Evolutionary conservation across 2,888 invertebrate species (phyloP), one percentile per base, ranked within the genome.

Genomic region (Cartodere bifasciata): DNA sequence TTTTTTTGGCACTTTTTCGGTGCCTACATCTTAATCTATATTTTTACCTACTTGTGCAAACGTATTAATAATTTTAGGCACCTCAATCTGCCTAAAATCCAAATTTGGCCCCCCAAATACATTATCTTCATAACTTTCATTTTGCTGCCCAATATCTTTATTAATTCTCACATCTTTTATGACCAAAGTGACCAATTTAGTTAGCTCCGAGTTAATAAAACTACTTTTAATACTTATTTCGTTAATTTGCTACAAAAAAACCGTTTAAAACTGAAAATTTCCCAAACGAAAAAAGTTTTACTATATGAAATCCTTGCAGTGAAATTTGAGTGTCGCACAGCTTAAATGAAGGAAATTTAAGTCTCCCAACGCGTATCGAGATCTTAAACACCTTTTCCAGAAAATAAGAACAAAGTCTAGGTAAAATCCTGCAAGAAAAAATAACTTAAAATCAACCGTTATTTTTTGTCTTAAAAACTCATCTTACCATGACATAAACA

Each of bases 181-280:
- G n/a, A 84, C 75, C 12, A 88, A 75, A 3, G 84, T 83, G 3
- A 88, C 63, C 9, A 87, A 58, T 56, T 88, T 88, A 13, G 83
- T 84, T 30, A 87, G 80, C 45, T 87, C 87, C 2, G 86, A 85
- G 55, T 85, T 88, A 44, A 88, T 75, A 52, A 86, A 78, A 60
- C 86, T 88, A 54, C 87, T 88, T 31, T 82, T 75, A 42, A 88
- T 70, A 40, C 84, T 78, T 44, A 88, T 72, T 56, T 86, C 83
- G 49, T 86, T 80, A 36, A 88, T 78, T 58, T 85, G 79, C 87
- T 88, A 55, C 14, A 62, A 30, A 25, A 27, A 34, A 7, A 3
- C 16, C 16, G 22, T 24, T 29, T 29, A 26, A 16, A 27, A 32
- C 12, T 24, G 20, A 28, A 29, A 24, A 13, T 16, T 29, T 30